A percentile compares a stretch with the other conserved stretches of the same genome.
phyloP scores from a whole-genome alignment of 2,113 vertebrate genomes.

The Zapornia atra region DNA sequence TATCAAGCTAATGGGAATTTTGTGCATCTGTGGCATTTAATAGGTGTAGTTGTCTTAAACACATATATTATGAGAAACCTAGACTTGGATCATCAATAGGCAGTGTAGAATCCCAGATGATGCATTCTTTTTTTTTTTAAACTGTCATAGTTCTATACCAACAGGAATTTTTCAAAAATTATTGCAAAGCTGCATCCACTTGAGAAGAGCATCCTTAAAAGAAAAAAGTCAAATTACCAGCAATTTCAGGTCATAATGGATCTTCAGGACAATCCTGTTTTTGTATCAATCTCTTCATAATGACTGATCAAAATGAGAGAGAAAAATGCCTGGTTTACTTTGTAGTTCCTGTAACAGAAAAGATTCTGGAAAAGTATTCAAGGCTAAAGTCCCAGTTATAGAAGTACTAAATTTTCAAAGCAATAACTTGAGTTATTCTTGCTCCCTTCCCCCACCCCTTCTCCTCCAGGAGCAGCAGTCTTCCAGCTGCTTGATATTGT shows the following conservation, averaged over 20 bases:
- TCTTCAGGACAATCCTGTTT: background rate
- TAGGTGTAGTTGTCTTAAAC: background rate
- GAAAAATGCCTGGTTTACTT: background rate
- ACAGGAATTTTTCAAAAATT: background rate
- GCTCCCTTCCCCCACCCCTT: background rate
- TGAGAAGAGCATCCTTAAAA: background rate
- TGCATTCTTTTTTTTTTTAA: background rate
- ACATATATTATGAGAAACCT: background rate
- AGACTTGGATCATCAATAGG: background rate
- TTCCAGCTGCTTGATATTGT: slow-evolving; percentile 74
- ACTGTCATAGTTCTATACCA: background rate
- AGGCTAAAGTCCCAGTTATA: background rate
- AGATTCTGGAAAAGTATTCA: background rate
- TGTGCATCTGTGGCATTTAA: background rate
- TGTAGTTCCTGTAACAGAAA: background rate
- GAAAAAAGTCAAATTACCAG: background rate
- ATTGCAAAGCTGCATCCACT: background rate
- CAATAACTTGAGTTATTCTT: background rate
- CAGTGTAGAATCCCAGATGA: background rate
- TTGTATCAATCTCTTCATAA: background rate
- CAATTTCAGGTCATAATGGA: background rate
- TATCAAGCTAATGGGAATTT: background rate
- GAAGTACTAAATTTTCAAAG: background rate
- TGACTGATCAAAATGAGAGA: background rate
- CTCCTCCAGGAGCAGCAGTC: background rate